phyloP scores from a whole-genome alignment of 2,113 vertebrate genomes.

The Glaucidium brasilianum region DNA sequence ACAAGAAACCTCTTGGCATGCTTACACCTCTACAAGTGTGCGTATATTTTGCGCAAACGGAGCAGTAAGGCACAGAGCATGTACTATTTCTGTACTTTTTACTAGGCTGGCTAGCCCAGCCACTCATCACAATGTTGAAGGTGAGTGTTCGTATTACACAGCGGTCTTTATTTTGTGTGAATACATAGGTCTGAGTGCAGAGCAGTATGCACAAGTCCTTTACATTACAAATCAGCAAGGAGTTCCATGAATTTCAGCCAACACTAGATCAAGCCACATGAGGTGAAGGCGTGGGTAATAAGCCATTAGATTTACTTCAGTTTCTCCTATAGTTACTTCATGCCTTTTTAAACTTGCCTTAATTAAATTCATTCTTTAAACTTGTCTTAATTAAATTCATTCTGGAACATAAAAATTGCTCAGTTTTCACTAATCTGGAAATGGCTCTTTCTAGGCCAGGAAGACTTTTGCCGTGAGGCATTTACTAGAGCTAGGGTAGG shows the following conservation, averaged over 20 bases:
- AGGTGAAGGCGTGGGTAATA: neutral
- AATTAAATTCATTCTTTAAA: slow-evolving; percentile 30
- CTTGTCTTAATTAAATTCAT: slow-evolving; percentile 29
- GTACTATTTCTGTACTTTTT: neutral
- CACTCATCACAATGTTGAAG: neutral
- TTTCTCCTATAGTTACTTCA: slow-evolving; percentile 12
- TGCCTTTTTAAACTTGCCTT: neutral
- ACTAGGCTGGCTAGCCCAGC: neutral
- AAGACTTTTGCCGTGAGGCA: neutral
- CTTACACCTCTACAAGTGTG: neutral
- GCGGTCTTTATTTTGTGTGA: neutral
- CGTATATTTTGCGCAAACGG: neutral
- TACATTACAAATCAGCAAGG: neutral
- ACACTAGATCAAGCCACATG: neutral
- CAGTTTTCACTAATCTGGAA: slow-evolving; percentile 11
- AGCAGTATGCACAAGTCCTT: neutral
- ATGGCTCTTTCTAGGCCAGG: slow-evolving; percentile 26
- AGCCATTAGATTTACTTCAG: neutral
- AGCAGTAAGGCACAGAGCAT: neutral
- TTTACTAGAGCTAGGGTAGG: neutral
- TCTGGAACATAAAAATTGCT: neutral
- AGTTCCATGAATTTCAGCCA: neutral
- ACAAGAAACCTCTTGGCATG: slow-evolving; percentile 13
- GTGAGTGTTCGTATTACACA: neutral
- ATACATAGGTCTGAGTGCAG: fast-evolving